Evolutionary conservation across 2,113 vertebrate species (phyloP).

Genomic region (Misgurnus anguillicaudatus): DNA sequence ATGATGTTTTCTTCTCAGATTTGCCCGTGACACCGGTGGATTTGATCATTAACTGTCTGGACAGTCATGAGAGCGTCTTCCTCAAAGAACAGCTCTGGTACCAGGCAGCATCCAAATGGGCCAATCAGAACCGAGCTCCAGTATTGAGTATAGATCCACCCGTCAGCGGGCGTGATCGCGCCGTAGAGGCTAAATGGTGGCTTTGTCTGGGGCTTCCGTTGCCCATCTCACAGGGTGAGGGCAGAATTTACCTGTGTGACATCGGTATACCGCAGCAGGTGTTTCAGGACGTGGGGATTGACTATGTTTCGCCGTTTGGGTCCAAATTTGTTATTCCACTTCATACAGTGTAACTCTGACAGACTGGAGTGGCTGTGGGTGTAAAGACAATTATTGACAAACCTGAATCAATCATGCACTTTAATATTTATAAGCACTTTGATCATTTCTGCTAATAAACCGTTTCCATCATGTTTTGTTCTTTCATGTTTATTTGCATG

Average conservation of each 20-base stretch:
- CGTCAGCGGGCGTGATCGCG: constrained; percentile 81
- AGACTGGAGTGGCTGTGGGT: background rate
- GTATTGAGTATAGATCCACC: constrained; percentile 96
- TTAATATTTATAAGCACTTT: too few relatives aligned
- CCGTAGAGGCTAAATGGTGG: constrained; percentile 95
- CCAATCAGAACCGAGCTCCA: constrained; percentile 92
- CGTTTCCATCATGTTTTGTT: too few relatives aligned
- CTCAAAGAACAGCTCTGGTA: constrained; percentile 96
- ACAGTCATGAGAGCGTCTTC: constrained; percentile 93
- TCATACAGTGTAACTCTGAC: constrained; percentile 70
- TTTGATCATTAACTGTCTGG: constrained; percentile 95
- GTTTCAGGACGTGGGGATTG: constrained; percentile 94
- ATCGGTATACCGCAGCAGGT: constrained; percentile 95
- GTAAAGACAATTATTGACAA: background rate
- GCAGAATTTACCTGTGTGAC: constrained; percentile 93
- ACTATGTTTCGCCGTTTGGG: constrained; percentile 94
- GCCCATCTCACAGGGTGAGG: constrained; percentile 84
- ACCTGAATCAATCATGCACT: too few relatives aligned
- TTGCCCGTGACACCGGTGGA: constrained; percentile 92
- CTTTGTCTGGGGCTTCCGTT: constrained; percentile 92
- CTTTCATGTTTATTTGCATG: too few relatives aligned
- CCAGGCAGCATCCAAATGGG: constrained; percentile 92
- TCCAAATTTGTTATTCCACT: constrained; percentile 97
- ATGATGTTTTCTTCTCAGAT: constrained; percentile 70
- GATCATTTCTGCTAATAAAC: too few relatives aligned